Conservation (phyloP, 2,888 invertebrate genomes). For the Scaptomyza polygonia region DNA sequence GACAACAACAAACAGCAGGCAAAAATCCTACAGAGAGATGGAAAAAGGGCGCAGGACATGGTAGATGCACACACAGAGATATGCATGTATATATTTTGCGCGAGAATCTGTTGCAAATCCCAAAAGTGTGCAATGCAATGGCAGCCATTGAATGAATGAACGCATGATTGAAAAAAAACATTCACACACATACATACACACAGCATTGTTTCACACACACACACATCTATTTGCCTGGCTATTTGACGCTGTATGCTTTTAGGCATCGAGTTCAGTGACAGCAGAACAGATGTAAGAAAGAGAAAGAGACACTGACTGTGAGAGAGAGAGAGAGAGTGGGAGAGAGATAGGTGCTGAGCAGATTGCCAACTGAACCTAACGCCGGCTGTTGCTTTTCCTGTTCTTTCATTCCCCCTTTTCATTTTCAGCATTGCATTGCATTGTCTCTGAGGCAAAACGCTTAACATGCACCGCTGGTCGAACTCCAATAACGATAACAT, state of each 20-base stretch:
- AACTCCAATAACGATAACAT: slow-evolving; percentile 11
- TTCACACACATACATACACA: slow-evolving; percentile 33
- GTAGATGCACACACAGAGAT: slow-evolving; percentile 9
- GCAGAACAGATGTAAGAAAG: slow-evolving; percentile 19
- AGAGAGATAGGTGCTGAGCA: slow-evolving; percentile 3
- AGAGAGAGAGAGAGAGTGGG: not conserved
- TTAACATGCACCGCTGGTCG: slow-evolving; percentile 64
- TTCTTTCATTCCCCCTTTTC: slow-evolving; percentile 7
- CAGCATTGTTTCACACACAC: slow-evolving; percentile 33
- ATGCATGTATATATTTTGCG: slow-evolving; percentile 24
- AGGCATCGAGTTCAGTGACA: slow-evolving; percentile 70
- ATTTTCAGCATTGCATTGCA: slow-evolving; percentile 42
- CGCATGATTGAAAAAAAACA: slow-evolving; percentile 76
- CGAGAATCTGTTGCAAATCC: slow-evolving; percentile 73
- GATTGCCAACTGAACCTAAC: slow-evolving; percentile 16
- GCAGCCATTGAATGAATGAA: slow-evolving; percentile 67
- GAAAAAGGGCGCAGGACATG: slow-evolving; percentile 3
- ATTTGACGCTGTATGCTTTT: slow-evolving; percentile 51
- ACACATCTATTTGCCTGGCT: slow-evolving; percentile 23
- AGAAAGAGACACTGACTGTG: slow-evolving; percentile 1
- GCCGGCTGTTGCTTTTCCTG: slow-evolving; percentile 57
- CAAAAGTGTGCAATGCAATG: slow-evolving; percentile 69
- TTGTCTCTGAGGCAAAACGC: slow-evolving; percentile 59
- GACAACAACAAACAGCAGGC: slow-evolving; percentile 17
- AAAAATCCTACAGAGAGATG: slow-evolving; percentile 6